A percentile compares a stretch with the other conserved stretches of the same genome.
phyloP scores from a whole-genome alignment of 2,888 invertebrate species.

The Diaprepes abbreviatus region DNA sequence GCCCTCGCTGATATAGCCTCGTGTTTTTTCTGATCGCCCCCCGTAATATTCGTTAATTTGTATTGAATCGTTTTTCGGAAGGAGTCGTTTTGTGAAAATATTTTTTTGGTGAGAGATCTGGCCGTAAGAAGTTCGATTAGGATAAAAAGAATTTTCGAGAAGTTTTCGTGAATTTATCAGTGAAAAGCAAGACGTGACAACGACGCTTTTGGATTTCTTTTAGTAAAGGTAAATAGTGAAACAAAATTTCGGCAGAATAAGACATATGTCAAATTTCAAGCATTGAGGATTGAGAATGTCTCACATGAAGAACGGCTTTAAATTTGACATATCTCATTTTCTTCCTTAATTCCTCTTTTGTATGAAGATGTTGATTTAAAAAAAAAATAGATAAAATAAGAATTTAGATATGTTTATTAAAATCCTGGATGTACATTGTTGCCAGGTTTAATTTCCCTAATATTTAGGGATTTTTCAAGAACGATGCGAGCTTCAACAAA shows the following conservation, averaged over 20 bases:
- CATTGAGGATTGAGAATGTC: too few relatives aligned
- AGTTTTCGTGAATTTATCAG: not conserved
- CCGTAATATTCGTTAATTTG: constrained; percentile 15
- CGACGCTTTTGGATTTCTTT: constrained; percentile 7
- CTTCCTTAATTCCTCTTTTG: too few relatives aligned
- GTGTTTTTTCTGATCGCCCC: constrained; percentile 26
- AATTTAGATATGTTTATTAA: too few relatives aligned
- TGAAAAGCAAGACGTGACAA: not conserved
- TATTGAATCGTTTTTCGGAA: not conserved
- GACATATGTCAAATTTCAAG: too few relatives aligned
- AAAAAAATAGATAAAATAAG: too few relatives aligned
- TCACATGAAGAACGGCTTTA: too few relatives aligned
- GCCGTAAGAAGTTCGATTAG: not conserved
- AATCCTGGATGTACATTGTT: not conserved
- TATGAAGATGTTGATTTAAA: too few relatives aligned
- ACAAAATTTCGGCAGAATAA: too few relatives aligned
- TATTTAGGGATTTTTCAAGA: too few relatives aligned
- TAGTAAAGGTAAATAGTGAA: too few relatives aligned
- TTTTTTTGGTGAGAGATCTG: not conserved
- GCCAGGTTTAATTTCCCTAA: not conserved
- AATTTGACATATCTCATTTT: too few relatives aligned
- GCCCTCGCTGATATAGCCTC: constrained; percentile 23
- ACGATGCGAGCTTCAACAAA: too few relatives aligned
- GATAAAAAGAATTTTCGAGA: not conserved
- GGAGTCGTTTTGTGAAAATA: not conserved